Evolutionary conservation across 1,140 invertebrate genomes (phyloP).

Genomic region (Vanessa tameamea): DNA sequence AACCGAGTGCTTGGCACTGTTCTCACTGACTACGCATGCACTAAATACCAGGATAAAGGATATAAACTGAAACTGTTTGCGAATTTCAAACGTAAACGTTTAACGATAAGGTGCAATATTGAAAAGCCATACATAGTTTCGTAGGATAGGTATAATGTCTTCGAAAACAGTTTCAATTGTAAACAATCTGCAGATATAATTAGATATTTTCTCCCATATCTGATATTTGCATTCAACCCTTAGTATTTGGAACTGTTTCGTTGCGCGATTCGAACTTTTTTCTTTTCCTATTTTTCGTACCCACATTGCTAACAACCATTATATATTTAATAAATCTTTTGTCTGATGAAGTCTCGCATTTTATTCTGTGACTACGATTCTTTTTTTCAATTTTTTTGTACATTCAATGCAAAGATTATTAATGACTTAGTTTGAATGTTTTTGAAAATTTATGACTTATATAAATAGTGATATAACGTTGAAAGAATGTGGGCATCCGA

Average conservation of each 20-base stretch:
- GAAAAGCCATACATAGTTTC: not conserved
- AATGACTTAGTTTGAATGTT: too few species aligned
- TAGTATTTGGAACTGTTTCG: not conserved
- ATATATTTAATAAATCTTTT: not conserved
- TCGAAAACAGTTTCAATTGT: slow-evolving; percentile 23
- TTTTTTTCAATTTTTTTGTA: too few species aligned
- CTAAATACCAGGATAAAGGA: slow-evolving; percentile 47
- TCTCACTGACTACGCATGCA: slow-evolving; percentile 74
- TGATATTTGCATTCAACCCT: slow-evolving; percentile 6
- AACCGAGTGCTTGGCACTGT: slow-evolving; percentile 74
- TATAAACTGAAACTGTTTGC: slow-evolving; percentile 25
- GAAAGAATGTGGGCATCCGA: not conserved
- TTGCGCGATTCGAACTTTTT: slow-evolving; percentile 3
- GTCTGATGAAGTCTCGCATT: too few species aligned
- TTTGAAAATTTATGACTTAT: too few species aligned
- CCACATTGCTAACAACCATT: slow-evolving; percentile 1
- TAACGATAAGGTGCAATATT: not conserved
- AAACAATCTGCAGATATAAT: slow-evolving; percentile 2
- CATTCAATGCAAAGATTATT: too few species aligned
- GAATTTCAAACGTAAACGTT: not conserved
- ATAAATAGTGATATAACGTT: not conserved
- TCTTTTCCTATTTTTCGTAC: not conserved
- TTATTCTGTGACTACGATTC: too few species aligned
- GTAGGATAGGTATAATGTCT: not conserved
- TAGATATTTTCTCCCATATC: slow-evolving; percentile 8